Evolutionary conservation across 2,113 vertebrate genomes (phyloP).

Genomic region (Salminus brasiliensis): DNA sequence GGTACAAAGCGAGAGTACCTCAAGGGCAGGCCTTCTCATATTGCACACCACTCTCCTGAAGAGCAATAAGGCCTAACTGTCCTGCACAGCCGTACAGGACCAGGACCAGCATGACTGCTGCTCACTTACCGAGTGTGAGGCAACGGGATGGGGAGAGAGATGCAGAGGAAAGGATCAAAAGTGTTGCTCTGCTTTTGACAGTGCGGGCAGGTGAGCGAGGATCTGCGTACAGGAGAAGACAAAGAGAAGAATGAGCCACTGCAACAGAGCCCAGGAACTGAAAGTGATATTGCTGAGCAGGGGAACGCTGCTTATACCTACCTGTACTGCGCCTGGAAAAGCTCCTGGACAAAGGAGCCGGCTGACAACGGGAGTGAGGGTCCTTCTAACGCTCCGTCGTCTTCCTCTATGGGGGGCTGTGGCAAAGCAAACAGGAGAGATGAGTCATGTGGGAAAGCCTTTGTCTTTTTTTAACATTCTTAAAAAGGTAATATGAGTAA

Average conservation of each 20-base stretch:
- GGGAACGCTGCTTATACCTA: constrained; percentile 56
- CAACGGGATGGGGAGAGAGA: constrained; percentile 94
- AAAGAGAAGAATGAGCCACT: not conserved
- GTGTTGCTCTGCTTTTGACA: constrained; percentile 99
- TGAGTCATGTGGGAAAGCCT: not conserved
- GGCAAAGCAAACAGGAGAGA: constrained; percentile 33
- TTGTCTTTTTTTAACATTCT: too few species aligned
- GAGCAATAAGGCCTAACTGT: not conserved
- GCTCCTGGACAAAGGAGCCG: constrained; percentile 95
- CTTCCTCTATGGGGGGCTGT: constrained; percentile 88
- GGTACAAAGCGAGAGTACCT: not conserved
- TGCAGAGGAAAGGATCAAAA: constrained; percentile 96
- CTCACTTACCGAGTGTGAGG: constrained; percentile 90
- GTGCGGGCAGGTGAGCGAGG: constrained; percentile 95
- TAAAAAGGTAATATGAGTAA: too few species aligned
- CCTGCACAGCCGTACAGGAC: not conserved
- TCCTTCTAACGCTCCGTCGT: constrained; percentile 85
- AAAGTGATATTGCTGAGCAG: not conserved
- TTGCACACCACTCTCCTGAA: constrained; percentile 6
- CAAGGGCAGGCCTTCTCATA: constrained; percentile 9
- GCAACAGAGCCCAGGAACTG: not conserved
- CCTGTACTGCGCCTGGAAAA: constrained; percentile 99
- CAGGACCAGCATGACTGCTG: not conserved
- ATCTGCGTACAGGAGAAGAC: constrained; percentile 73
- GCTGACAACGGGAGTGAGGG: constrained; percentile 87